A percentile compares a stretch with the other conserved stretches of the same genome.
Conservation (phyloP, 2,113 vertebrate genomes). For the Bos taurus region ARS-UCD2.0 NC_037342.1:71374001-71374500, state of each 20-base stretch:
- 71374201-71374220: not conserved
- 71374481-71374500: rapidly evolving
- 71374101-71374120: not conserved
- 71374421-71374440: not conserved
- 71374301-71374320: not conserved
- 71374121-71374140: not conserved
- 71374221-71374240: not conserved
- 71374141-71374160: not conserved
- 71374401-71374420: not conserved
- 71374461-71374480: not conserved
- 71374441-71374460: not conserved
- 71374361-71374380: not conserved
- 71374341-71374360: not conserved
- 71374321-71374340: not conserved
- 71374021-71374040: not conserved
- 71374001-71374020: not conserved
- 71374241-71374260: not conserved
- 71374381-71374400: not conserved
- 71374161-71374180: not conserved
- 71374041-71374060: not conserved
- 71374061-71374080: not conserved
- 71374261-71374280: not conserved
- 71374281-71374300: not conserved
- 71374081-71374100: not conserved
- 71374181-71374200: not conserved